Evolutionary conservation across 2,797 vertebrate genomes (phyloP).

Genomic region (Melanotaenia boesemani): DNA sequence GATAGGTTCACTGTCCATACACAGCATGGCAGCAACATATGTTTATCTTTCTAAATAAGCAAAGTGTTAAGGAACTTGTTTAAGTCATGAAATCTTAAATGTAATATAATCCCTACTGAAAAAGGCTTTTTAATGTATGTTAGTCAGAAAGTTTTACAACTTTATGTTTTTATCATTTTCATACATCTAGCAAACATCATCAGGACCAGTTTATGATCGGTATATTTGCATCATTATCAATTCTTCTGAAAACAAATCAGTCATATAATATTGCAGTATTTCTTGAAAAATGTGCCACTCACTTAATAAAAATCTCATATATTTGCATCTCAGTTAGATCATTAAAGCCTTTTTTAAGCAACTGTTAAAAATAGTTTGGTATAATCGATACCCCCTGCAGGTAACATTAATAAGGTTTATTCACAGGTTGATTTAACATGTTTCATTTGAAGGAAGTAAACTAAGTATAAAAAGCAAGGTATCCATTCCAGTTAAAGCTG

Average conservation of each 20-base stretch:
- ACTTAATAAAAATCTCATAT: too few relatives aligned
- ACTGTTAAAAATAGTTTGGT: too few relatives aligned
- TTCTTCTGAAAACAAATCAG: background rate
- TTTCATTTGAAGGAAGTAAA: background rate
- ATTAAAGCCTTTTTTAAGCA: too few relatives aligned
- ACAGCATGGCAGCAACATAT: background rate
- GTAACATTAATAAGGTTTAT: background rate
- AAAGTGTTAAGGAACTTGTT: background rate
- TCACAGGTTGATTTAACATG: background rate
- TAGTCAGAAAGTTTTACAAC: background rate
- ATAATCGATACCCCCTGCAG: background rate
- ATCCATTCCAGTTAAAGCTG: background rate
- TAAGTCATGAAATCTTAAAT: background rate
- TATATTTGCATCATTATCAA: background rate
- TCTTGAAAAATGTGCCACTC: background rate
- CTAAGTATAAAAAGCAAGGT: background rate
- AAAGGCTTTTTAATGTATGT: background rate
- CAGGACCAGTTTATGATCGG: too few relatives aligned
- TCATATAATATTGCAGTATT: background rate
- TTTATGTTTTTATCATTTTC: background rate
- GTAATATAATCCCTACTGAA: too few relatives aligned
- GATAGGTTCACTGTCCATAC: constrained; percentile 37
- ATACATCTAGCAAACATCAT: too few relatives aligned
- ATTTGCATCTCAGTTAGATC: too few relatives aligned
- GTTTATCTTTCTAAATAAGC: constrained; percentile 4